Percentiles rank a stretch among this genome's conserved stretches.
These are phyloP conservation scores for Epirrhoe alternata DNA, from an alignment of 2,888 invertebrate species.

Conservation along the genomic window DNA sequence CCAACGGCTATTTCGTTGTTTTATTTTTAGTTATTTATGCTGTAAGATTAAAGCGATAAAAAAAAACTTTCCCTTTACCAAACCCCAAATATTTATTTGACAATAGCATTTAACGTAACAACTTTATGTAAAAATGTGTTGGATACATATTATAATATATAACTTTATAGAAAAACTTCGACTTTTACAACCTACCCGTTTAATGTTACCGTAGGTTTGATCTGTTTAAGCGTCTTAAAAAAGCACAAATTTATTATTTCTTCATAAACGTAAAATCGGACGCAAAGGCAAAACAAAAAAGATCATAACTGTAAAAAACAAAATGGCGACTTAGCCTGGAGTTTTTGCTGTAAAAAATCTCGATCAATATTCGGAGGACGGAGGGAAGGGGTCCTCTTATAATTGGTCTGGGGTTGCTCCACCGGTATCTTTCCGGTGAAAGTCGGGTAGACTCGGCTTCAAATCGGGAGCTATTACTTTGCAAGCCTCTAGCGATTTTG, in stretches of 20 bases:
- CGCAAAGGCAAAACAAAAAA: slow-evolving; percentile 35
- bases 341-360: slow-evolving; percentile 70
- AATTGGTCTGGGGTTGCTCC: slow-evolving; percentile 76
- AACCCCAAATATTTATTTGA: no score
- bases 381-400: slow-evolving; percentile 62
- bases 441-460: slow-evolving; percentile 44
- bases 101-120: no score
- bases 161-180: no score
- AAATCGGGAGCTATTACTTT: slow-evolving; percentile 19
- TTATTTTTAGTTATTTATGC: neutral
- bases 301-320: slow-evolving; percentile 22
- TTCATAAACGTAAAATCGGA: slow-evolving; percentile 18
- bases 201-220: slow-evolving; percentile 1
- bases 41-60: no score
- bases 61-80: no score
- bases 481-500: slow-evolving; percentile 4
- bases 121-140: no score
- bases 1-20: neutral
- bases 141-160: no score
- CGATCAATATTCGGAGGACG: slow-evolving; percentile 77
- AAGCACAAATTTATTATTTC: slow-evolving; percentile 6
- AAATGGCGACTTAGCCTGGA: slow-evolving; percentile 45
- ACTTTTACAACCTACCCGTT: no score
- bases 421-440: slow-evolving; percentile 60
- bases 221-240: slow-evolving; percentile 5